Evolutionary conservation across 2,797 vertebrate genomes (phyloP).

Genomic region (Pteronotus mesoamericanus): DNA sequence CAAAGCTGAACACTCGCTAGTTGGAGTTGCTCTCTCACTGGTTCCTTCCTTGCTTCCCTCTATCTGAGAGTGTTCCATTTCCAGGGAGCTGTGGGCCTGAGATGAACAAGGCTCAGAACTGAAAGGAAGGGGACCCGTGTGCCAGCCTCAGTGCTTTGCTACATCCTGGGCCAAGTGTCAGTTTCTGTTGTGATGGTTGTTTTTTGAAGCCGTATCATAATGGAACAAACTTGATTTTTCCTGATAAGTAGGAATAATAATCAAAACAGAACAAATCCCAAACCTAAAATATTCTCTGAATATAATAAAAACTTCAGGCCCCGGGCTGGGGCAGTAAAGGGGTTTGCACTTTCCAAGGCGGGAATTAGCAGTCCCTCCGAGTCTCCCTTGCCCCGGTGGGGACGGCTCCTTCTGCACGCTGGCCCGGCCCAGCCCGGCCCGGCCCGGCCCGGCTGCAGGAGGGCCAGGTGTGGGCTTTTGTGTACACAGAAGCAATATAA

Average conservation of each 20-base stretch:
- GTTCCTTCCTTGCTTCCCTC: not conserved
- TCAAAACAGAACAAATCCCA: not conserved
- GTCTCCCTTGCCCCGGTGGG: not conserved
- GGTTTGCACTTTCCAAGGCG: not conserved
- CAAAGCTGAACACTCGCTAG: not conserved
- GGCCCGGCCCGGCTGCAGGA: rapidly evolving
- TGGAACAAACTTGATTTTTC: not conserved
- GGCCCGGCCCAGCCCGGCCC: too few species aligned
- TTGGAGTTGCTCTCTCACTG: not conserved
- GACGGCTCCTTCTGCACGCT: rapidly evolving
- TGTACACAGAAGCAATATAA: not conserved
- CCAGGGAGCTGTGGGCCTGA: not conserved
- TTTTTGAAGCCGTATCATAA: not conserved
- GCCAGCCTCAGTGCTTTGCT: not conserved
- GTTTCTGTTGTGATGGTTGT: not conserved
- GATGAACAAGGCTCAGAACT: not conserved
- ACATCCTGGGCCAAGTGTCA: not conserved
- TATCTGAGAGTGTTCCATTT: not conserved
- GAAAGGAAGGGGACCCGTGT: not conserved
- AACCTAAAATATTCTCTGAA: not conserved
- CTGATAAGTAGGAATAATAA: not conserved
- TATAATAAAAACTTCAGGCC: not conserved
- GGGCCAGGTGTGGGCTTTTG: not conserved
- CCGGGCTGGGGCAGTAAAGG: not conserved
- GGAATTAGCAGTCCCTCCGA: not conserved